Evolutionary conservation across 2,797 vertebrate genomes (phyloP).

Genomic region (Scyliorhinus canicula): DNA sequence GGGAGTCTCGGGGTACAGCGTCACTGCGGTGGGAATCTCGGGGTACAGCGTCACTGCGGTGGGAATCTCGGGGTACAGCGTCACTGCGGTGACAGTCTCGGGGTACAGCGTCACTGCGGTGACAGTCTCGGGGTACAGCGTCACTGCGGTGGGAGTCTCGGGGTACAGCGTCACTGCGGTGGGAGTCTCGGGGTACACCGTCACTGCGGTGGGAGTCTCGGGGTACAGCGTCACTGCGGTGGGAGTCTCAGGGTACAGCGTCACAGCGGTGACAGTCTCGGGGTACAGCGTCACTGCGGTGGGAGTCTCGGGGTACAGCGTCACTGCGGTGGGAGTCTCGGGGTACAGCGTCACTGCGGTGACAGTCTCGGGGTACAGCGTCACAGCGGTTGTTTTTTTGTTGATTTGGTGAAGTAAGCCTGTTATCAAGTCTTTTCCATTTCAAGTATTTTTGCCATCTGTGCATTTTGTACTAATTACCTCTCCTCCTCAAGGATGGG

Average conservation of each 20-base stretch:
- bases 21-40: background rate
- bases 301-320: background rate
- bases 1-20: too few relatives aligned
- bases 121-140: too few relatives aligned
- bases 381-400: background rate
- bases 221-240: too few relatives aligned
- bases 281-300: background rate
- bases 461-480: background rate
- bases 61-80: background rate
- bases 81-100: background rate
- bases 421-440: too few relatives aligned
- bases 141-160: background rate
- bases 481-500: background rate
- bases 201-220: background rate
- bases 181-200: background rate
- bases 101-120: too few relatives aligned
- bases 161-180: background rate
- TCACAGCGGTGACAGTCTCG: background rate
- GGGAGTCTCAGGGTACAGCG: too few relatives aligned
- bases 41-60: background rate
- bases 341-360: too few relatives aligned
- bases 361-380: too few relatives aligned
- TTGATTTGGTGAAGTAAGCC: background rate
- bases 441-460: background rate
- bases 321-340: background rate